Conservation (phyloP, 1,140 invertebrate species). For the Drosophila quadrilineata region DNA sequence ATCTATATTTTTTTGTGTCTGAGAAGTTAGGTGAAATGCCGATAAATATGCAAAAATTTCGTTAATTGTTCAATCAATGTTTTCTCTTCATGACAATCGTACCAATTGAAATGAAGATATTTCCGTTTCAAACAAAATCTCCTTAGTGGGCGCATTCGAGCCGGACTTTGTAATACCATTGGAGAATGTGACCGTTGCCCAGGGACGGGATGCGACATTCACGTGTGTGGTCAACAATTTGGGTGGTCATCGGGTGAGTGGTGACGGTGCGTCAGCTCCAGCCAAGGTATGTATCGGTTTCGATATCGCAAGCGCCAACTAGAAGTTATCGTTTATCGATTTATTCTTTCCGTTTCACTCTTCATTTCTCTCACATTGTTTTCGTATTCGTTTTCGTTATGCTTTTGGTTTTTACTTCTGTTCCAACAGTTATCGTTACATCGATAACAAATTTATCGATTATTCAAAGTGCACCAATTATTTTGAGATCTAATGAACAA, state of each 20-base stretch:
- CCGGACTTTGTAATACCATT: slow-evolving; percentile 92
- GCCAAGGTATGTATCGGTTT: slow-evolving; percentile 89
- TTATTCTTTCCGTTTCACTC: not conserved
- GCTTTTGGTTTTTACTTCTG: not conserved
- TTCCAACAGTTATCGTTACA: not conserved
- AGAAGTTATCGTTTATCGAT: too few species aligned
- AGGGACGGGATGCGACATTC: slow-evolving; percentile 93
- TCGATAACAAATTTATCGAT: not conserved
- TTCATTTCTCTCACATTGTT: slow-evolving; percentile 3
- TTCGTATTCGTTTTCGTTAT: not conserved
- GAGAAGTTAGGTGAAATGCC: not conserved
- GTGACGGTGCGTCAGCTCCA: slow-evolving; percentile 85
- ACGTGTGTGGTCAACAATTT: slow-evolving; percentile 95
- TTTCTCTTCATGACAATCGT: slow-evolving; percentile 66
- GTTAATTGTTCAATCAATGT: slow-evolving; percentile 74
- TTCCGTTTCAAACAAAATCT: slow-evolving; percentile 81
- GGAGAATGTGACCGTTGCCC: slow-evolving; percentile 92
- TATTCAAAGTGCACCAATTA: slow-evolving; percentile 54
- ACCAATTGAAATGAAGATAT: slow-evolving; percentile 77
- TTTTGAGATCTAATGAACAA: slow-evolving; percentile 45
- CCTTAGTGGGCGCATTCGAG: slow-evolving; percentile 85
- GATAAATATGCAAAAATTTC: slow-evolving; percentile 37
- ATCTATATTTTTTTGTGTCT: not conserved
- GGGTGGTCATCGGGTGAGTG: slow-evolving; percentile 96
- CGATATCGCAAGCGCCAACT: slow-evolving; percentile 58